These are phyloP conservation scores for Phalanger gymnotis DNA, from an alignment of 2,797 vertebrate genomes.

Conservation along the genomic window DNA sequence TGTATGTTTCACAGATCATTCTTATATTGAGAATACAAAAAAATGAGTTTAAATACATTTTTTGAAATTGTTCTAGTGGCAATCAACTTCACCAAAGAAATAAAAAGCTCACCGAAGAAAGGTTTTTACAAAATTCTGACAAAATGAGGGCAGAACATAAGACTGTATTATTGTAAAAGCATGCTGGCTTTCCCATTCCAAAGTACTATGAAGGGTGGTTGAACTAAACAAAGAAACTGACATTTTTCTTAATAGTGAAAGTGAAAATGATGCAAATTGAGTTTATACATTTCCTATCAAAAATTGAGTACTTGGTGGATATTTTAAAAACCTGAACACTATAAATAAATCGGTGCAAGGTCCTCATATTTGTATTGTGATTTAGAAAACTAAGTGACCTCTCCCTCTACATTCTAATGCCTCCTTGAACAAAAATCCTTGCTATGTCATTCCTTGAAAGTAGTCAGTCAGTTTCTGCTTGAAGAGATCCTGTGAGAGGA, in stretches of 20 bases:
- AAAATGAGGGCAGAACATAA: not conserved
- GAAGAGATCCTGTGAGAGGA: not conserved
- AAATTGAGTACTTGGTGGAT: not conserved
- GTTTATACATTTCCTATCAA: not conserved
- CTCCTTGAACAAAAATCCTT: not conserved
- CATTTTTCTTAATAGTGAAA: not conserved
- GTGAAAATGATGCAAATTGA: not conserved
- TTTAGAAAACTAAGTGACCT: not conserved
- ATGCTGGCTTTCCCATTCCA: not conserved
- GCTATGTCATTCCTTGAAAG: not conserved
- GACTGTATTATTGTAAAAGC: not conserved
- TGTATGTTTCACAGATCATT: not conserved
- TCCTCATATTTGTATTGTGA: not conserved
- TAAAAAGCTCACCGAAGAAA: not conserved
- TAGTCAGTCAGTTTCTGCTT: not conserved
- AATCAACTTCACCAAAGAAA: not conserved
- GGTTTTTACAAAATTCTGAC: not conserved
- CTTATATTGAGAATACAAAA: not conserved
- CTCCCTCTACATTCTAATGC: not conserved
- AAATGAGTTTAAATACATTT: not conserved
- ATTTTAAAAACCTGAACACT: not conserved
- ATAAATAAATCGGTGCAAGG: not conserved
- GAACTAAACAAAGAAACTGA: not conserved
- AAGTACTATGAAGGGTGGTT: not conserved
- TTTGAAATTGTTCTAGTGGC: not conserved